Evolutionary conservation across 2,797 vertebrate species (phyloP).

Genomic region (Australoheros facetus): DNA sequence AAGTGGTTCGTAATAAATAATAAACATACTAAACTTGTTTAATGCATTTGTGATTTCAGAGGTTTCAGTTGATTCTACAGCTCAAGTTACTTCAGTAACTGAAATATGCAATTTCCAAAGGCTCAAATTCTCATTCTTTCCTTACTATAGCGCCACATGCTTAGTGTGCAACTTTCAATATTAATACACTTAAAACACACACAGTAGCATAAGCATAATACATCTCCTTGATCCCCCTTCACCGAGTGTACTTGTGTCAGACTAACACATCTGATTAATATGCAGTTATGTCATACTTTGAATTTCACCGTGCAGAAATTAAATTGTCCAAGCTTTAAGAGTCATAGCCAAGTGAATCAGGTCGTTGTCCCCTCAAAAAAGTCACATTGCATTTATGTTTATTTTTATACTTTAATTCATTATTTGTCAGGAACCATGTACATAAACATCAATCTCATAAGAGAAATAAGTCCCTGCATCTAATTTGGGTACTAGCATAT

Average conservation of each 20-base stretch:
- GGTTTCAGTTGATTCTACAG: background rate
- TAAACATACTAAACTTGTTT: background rate
- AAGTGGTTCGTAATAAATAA: background rate
- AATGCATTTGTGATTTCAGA: background rate
- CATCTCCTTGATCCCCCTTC: background rate
- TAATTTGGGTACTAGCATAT: background rate
- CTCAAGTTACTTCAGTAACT: background rate
- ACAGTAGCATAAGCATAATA: background rate
- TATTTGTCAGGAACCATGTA: background rate
- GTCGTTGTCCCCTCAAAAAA: background rate
- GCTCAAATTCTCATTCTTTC: accelerated
- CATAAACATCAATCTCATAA: background rate
- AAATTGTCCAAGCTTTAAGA: background rate
- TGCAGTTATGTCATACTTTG: background rate
- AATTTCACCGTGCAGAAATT: background rate
- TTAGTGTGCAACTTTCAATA: background rate
- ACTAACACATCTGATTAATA: background rate
- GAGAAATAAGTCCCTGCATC: background rate
- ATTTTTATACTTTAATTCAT: background rate
- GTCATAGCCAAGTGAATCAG: background rate
- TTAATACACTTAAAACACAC: accelerated
- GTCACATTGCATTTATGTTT: background rate
- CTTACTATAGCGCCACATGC: too few relatives aligned
- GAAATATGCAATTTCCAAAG: accelerated
- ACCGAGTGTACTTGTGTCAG: background rate